A percentile compares a stretch with the other conserved stretches of the same genome.
Evolutionary conservation across 2,888 invertebrate species (phyloP).

Genomic region (Dasypogon diadema): DNA sequence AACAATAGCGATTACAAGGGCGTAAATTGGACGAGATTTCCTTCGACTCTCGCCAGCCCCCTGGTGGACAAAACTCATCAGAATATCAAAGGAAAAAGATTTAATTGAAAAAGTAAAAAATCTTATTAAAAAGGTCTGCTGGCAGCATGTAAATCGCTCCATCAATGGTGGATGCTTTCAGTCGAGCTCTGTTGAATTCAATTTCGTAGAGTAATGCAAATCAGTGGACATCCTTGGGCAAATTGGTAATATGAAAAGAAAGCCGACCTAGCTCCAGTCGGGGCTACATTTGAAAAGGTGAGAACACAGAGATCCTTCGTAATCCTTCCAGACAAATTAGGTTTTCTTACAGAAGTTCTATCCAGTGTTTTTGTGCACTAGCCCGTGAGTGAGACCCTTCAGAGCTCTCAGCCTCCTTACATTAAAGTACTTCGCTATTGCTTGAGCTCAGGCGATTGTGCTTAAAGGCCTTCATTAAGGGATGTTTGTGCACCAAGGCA

Average conservation of each 20-base stretch:
- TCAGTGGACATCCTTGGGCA: background rate
- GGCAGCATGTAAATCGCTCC: conserved; percentile 6
- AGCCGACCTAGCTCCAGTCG: background rate
- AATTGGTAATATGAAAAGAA: conserved; percentile 25
- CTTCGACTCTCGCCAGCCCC: background rate
- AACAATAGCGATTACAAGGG: conserved; percentile 31
- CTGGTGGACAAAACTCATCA: conserved; percentile 9
- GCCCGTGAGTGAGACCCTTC: conserved; percentile 6
- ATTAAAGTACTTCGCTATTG: conserved; percentile 1
- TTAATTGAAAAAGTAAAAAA: conserved; percentile 39
- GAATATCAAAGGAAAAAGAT: conserved; percentile 8
- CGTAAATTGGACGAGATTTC: conserved; percentile 18
- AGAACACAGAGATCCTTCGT: background rate
- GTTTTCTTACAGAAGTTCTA: background rate
- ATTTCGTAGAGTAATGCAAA: conserved; percentile 7
- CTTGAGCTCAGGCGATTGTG: background rate
- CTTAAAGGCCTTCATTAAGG: conserved; percentile 38
- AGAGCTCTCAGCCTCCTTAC: background rate
- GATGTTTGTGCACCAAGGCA: conserved; percentile 30
- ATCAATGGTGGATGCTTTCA: too few species aligned
- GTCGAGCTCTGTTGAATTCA: background rate
- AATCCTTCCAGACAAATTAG: conserved; percentile 11
- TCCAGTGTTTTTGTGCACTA: conserved; percentile 12
- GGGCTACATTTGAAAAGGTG: background rate
- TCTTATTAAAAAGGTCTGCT: background rate